Evolutionary conservation across 2,797 vertebrate genomes (phyloP), one percentile per base, ranked within the genome.

Genomic region (Arnoldichthys spilopterus): DNA sequence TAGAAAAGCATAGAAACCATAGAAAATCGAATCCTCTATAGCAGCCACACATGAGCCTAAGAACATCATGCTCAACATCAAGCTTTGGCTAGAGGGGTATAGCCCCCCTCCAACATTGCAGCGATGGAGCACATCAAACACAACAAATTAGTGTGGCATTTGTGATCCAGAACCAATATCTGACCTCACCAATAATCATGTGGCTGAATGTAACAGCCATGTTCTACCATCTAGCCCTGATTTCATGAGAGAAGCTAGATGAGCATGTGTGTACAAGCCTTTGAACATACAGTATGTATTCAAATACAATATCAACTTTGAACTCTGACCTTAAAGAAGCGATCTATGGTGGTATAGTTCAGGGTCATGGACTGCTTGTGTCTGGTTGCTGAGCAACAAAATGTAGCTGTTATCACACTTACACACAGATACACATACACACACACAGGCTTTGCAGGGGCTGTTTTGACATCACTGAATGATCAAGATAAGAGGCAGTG

Each of bases 351-450:
- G 49, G 9, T 49, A 12, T 47, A 24, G 45, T 24, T 61, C 54
- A 64, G 70, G 32, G 43, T 80, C 24, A 54, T 18, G 37, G 45
- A 47, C 43, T 62, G 26, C 18, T 26, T 53, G 56, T 40, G 54
- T 40, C 62, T 20, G 64, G 73, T 70, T 75, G 54, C 76, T 54
- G 45, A 54, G 76, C 68, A 72, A 78, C 69, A 72, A 78, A 64
- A 54, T 15, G 12, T 47, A 78, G 28, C 59, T 34, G 15, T 75
- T 43, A 66, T 63, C 34, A 43, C 54, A 16, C 24, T 30, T 15
- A 56, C 73, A 80, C 71, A 74, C 77, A 77, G 69, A 83, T 22
- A 82, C 66, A 63, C 53, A 54, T 53, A 68, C 61, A 59, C 71
- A 61, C 49, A 49, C 51, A 68, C n/a, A 68, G 15, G 24, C 47